phyloP scores from a whole-genome alignment of 2,888 invertebrate genomes.

The Noctuana brunneofusca region DNA sequence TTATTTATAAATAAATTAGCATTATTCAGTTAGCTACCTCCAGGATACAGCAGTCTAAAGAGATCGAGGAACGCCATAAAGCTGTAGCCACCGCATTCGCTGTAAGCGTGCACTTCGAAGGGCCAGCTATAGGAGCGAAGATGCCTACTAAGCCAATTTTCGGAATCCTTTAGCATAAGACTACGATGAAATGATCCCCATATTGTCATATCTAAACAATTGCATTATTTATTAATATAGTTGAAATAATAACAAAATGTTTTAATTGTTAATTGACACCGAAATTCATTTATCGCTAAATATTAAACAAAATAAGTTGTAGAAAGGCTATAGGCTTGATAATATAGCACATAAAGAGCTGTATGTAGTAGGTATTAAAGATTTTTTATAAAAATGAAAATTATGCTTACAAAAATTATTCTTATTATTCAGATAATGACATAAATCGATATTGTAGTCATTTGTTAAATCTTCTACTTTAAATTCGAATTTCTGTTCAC shows the following conservation, averaged over 20 bases:
- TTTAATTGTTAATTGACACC: neutral
- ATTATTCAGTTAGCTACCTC: slow-evolving; percentile 51
- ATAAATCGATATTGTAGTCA: slow-evolving; percentile 52
- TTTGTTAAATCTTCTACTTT: slow-evolving; percentile 53
- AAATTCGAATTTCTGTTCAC: slow-evolving; percentile 53
- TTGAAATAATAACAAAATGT: neutral
- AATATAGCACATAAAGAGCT: too few relatives aligned
- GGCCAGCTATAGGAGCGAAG: slow-evolving; percentile 64
- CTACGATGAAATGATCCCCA: slow-evolving; percentile 74
- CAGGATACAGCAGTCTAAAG: slow-evolving; percentile 65
- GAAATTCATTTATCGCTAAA: neutral
- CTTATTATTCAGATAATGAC: slow-evolving; percentile 47
- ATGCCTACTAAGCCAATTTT: slow-evolving; percentile 51
- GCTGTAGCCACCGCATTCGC: slow-evolving; percentile 50
- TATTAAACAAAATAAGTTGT: too few relatives aligned
- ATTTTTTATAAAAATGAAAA: neutral
- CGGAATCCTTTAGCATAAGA: slow-evolving; percentile 52
- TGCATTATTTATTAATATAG: neutral
- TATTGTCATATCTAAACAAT: slow-evolving; percentile 51
- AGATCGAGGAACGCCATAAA: slow-evolving; percentile 68
- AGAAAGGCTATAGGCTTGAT: too few relatives aligned
- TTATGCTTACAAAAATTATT: slow-evolving; percentile 44
- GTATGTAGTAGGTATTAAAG: too few relatives aligned
- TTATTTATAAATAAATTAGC: neutral
- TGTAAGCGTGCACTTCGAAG: slow-evolving; percentile 61